phyloP scores from a whole-genome alignment of 2,888 invertebrate genomes.

The Salpingus planirostris region DNA sequence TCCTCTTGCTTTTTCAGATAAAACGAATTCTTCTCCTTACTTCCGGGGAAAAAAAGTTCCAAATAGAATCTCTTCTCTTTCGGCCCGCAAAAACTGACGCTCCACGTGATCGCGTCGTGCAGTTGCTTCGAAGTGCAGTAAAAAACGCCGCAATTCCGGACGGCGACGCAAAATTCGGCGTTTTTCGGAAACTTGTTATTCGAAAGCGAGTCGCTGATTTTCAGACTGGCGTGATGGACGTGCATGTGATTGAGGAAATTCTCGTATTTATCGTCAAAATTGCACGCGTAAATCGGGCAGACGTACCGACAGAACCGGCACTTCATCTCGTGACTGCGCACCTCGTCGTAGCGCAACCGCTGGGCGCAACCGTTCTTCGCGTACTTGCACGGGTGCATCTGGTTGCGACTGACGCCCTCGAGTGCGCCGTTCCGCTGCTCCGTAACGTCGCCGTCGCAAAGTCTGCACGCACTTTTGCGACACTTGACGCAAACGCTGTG shows the following conservation, averaged over 20 bases:
- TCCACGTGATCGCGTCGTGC: conserved; percentile 10
- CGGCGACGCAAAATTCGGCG: conserved; percentile 22
- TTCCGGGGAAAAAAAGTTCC: conserved; percentile 5
- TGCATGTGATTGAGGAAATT: conserved; percentile 24
- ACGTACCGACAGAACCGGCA: conserved; percentile 27
- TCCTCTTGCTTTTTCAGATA: conserved; percentile 4
- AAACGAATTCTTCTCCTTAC: conserved; percentile 7
- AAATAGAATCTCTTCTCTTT: conserved; percentile 6
- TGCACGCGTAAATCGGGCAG: conserved; percentile 24
- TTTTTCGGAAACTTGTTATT: conserved; percentile 26
- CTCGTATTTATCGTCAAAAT: conserved; percentile 19
- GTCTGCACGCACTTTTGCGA: conserved; percentile 17
- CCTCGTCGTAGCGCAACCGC: conserved; percentile 20
- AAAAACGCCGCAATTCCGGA: conserved; percentile 26
- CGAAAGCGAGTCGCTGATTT: conserved; percentile 18
- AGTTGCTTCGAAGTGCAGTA: conserved; percentile 20
- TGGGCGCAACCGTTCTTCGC: conserved; percentile 24
- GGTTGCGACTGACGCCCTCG: conserved; percentile 23
- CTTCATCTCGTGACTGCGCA: conserved; percentile 21
- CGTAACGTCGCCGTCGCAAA: conserved; percentile 21
- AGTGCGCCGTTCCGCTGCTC: conserved; percentile 20
- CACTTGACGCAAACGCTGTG: conserved; percentile 27
- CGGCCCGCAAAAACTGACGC: conserved; percentile 7
- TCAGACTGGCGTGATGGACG: conserved; percentile 26
- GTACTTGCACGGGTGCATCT: conserved; percentile 23